Base-by-base conservation (phyloP, 2,888 invertebrate species). In the Ectemnius lituratus region DNA sequence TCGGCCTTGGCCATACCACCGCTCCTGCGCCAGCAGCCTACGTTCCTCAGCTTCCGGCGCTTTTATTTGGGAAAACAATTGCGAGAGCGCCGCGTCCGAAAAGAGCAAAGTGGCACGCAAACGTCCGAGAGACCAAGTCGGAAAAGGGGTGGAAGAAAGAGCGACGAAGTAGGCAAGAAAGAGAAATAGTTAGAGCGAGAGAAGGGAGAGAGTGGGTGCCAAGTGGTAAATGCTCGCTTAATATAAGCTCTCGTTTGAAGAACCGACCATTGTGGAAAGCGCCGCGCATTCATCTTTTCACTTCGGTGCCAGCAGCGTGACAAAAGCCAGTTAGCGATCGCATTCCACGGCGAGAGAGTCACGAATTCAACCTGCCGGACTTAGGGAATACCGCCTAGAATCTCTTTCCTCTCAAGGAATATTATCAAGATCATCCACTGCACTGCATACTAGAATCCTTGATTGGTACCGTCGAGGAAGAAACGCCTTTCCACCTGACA, bases 1-100 rank as follows among this genome's bases (percentile, higher is more conserved):
- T 64, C 63, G 59, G 46, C 28, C 16, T 47, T 60, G 70, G 37
- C 37, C 23, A 23, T 23, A 11, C 37, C 37, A 37, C 70, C 60
- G 23, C 37, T n/a, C 4, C 13, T n/a, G 62, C 49, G 8, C 47
- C 46, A 64, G 45, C 61, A 37, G n/a, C 59, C 61, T 49, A 16
- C 58, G 59, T 68, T 66, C 71, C 67, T 75, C 52, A 52, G 52
- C 14, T 80, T 81, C 78, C 79, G 73, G 78, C 75, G 83, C 82
- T 84, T 85, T 83, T 84, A 86, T 84, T 85, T 80, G 76, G 73
- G 78, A 77, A 85, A 84, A 83, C 84, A 85, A 86, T 85, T 76
- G 84, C 78, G 78, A 79, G 81, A 82, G 81, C 76, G 37, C 27
- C 70, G 69, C 65, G 71, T 72, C 66, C 73, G 69, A 73, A 75